A percentile compares a stretch with the other conserved stretches of the same genome.
Evolutionary conservation across 2,888 invertebrate species (phyloP).

Genomic region (Vandiemenella viatica): DNA sequence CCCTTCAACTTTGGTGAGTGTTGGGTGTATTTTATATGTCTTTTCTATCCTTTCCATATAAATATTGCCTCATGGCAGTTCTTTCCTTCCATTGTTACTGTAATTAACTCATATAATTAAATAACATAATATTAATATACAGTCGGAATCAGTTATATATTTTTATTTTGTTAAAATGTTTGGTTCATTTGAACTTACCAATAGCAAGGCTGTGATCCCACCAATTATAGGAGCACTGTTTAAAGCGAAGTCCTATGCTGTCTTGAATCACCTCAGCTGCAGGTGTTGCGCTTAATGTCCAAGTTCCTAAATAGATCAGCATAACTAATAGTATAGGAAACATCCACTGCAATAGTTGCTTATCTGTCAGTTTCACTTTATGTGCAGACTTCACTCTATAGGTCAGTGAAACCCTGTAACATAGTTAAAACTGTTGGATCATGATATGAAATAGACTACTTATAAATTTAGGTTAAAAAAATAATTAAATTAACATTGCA

Average conservation of each 20-base stretch:
- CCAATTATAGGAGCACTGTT: conserved; percentile 82
- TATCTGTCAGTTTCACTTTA: conserved; percentile 82
- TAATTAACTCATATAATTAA: no score
- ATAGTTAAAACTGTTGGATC: conserved; percentile 15
- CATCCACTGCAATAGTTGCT: conserved; percentile 84
- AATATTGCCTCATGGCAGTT: no score
- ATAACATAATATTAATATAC: no score
- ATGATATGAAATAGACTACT: background rate
- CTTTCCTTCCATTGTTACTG: no score
- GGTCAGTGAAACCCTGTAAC: conserved; percentile 68
- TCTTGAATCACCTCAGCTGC: conserved; percentile 65
- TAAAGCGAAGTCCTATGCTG: conserved; percentile 62
- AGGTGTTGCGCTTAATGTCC: conserved; percentile 80
- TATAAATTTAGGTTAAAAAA: no score
- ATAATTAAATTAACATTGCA: no score
- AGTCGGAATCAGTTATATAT: no score
- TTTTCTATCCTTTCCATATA: no score
- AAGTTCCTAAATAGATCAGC: conserved; percentile 74
- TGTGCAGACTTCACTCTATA: conserved; percentile 88
- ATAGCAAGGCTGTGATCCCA: conserved; percentile 89
- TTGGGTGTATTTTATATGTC: no score
- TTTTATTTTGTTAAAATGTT: no score
- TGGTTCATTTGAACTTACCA: no score
- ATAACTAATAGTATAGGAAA: conserved; percentile 79
- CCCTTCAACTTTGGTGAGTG: no score